Percentiles rank a stretch among this genome's conserved stretches.
Conservation (phyloP, 1,140 invertebrate genomes). For the Zelostemma sp. region DNA sequence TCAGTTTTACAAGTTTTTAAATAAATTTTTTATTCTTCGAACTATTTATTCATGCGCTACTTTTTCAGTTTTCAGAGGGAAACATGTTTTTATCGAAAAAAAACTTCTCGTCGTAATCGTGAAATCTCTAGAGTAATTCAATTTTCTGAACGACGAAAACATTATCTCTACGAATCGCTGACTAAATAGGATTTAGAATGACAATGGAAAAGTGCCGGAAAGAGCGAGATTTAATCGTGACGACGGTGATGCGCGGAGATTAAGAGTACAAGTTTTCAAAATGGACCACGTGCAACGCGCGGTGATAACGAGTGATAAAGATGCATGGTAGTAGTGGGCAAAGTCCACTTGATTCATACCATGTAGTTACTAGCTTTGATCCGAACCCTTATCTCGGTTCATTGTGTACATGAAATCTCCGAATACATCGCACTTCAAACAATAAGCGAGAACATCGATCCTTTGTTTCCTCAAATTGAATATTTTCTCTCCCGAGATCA, state of each 20-base stretch:
- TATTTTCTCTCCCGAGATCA: constrained; percentile 4
- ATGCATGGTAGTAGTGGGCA: constrained; percentile 35
- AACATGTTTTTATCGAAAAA: no score
- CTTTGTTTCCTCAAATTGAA: background rate
- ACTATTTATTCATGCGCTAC: no score
- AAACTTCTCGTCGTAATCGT: no score
- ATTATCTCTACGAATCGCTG: no score
- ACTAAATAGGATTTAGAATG: no score
- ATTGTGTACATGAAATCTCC: constrained; percentile 26
- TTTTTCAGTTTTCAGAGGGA: no score
- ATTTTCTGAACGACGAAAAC: no score
- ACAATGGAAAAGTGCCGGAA: no score
- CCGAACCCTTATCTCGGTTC: constrained; percentile 30
- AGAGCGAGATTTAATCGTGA: no score
- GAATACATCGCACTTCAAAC: constrained; percentile 13
- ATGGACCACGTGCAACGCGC: constrained; percentile 45
- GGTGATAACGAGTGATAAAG: constrained; percentile 45
- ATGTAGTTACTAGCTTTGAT: constrained; percentile 26
- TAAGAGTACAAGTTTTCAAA: constrained; percentile 13
- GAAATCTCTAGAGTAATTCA: no score
- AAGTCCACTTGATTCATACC: constrained; percentile 44
- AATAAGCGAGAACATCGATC: constrained; percentile 11
- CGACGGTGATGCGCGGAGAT: constrained; percentile 16
- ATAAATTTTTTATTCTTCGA: no score
- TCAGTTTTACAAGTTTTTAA: no score